Evolutionary conservation across 1,140 invertebrate genomes (phyloP), one percentile per base, ranked within the genome.

Genomic region (Temnothorax curvispinosus): DNA sequence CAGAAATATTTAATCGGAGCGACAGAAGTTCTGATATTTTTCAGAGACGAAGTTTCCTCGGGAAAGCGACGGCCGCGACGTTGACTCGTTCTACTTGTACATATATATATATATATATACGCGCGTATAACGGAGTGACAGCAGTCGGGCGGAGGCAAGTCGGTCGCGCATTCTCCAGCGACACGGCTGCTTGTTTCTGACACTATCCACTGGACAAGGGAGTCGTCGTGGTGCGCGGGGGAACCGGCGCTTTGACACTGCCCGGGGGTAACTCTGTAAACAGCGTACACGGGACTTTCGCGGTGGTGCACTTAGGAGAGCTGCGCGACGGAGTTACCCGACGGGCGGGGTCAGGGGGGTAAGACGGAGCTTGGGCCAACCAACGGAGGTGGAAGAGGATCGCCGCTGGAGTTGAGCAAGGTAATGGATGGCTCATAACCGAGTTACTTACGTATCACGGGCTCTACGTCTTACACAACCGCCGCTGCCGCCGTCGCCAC

Each of bases 401-500:
- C 75, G 89, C 76, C 86, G 44, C 58, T 67, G 77, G 72, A 90
- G 89, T 90, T 90, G 86, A 90, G 85, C 89, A 90, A 90, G 86
- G 82, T 90, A 90, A 90, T 90, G 89, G 89, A 90, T 90, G 89
- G 89, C 60, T 90, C 89, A 90, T 90, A 90, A 90, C 89, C 89
- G 65, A 90, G 89, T 90, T 90, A 90, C 89, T 90, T 90, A 90
- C 86, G 64, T 90, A 84, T 89, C 72, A 62, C 81, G 87, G 41
- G 75, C 56, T 76, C 47, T 58, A 84, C 75, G 78, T 85, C 85
- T 88, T 84, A 78, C 54, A 52, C 54, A 72, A 64, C 50, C 88
- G 15, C 27, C 27, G 1, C 27, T 1, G 27, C 27, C 27, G 27
- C 27, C 27, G 27, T 21, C 21, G 21, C 21, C 21, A 27, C 27